These are phyloP conservation scores for Pantherophis guttatus DNA, from an alignment of 2,113 vertebrate species.

Conservation along the genomic window DNA sequence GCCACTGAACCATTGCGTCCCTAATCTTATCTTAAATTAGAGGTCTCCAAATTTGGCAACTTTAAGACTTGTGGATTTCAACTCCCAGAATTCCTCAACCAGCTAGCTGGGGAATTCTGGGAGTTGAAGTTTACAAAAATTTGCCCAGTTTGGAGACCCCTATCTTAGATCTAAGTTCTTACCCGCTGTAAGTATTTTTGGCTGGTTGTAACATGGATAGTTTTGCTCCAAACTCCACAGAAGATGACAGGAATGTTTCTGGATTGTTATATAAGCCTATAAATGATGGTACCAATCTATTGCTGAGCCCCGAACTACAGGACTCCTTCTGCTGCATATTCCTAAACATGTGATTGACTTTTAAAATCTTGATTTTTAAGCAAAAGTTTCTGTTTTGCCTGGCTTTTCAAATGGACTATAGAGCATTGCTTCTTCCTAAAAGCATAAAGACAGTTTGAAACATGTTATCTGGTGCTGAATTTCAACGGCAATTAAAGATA, in stretches of 20 bases:
- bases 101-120: too few species aligned
- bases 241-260: background rate
- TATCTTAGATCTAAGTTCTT: background rate
- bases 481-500: background rate
- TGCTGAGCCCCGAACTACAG: background rate
- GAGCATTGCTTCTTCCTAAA: background rate
- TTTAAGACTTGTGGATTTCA: background rate
- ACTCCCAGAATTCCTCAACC: background rate
- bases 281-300: background rate
- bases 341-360: background rate
- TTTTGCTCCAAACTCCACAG: background rate
- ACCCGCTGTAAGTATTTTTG: background rate
- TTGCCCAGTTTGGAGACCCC: background rate
- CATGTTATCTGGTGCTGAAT: background rate
- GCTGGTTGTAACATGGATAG: background rate
- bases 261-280: background rate
- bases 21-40: too few species aligned
- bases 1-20: too few species aligned
- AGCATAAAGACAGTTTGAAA: slow-evolving; percentile 3
- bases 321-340: background rate
- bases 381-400: background rate
- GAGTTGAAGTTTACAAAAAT: too few species aligned
- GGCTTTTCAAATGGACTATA: background rate
- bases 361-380: background rate
- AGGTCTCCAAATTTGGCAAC: background rate